Evolutionary conservation across 35 echinoderm and acorn worm species (phyloP).

Genomic region (Amphiura filiformis): DNA sequence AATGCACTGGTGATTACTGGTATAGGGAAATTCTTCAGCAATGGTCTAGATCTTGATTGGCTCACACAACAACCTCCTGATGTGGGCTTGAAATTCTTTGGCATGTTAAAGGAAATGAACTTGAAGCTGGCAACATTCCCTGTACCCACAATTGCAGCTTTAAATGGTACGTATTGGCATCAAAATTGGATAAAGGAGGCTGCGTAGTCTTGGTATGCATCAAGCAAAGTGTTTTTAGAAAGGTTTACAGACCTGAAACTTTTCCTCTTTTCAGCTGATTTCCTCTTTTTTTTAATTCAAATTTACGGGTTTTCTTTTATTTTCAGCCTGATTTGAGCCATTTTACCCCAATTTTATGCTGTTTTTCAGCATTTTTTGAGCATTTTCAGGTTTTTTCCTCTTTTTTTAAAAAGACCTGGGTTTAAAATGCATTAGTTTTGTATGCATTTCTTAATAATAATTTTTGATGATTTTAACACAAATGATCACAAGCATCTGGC

Average conservation of each 20-base stretch:
- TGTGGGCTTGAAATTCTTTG: neutral
- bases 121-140: slow-evolving; percentile 20
- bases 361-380: no score
- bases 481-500: no score
- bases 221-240: no score
- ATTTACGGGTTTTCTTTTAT: neutral
- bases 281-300: no score
- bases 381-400: neutral
- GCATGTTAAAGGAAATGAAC: neutral
- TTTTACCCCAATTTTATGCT: no score
- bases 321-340: no score
- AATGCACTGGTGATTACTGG: slow-evolving; percentile 39
- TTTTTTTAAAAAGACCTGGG: neutral
- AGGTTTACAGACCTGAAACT: no score
- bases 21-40: slow-evolving; percentile 46
- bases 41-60: slow-evolving; percentile 46
- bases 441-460: no score
- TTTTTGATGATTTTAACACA: no score
- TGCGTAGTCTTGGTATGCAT: neutral
- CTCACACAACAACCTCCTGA: neutral
- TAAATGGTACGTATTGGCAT: slow-evolving; percentile 33
- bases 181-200: neutral
- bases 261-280: no score
- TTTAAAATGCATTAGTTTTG: no score
- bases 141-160: slow-evolving; percentile 40